Evolutionary conservation across 2,888 invertebrate species (phyloP), one percentile per base, ranked within the genome.

Genomic region (Notodonta dromedarius): DNA sequence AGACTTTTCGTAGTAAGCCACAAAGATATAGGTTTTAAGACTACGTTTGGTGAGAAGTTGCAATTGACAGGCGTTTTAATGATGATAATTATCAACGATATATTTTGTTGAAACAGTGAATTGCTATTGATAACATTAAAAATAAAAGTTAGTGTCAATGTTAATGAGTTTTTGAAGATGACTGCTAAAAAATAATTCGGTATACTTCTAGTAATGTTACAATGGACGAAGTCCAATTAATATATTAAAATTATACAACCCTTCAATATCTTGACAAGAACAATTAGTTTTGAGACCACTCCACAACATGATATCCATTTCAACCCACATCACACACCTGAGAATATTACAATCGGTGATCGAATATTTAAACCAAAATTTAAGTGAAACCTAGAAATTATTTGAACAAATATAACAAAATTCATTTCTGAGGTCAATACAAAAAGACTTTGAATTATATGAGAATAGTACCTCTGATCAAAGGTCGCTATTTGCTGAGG

Each of bases 401-500:
- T 71, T 58, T 67, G 40, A 66, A 66, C 65, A 76, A 74, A 76
- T 67, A 74, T 62, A 66, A 74, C 59, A 39, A 70, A 76, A 76
- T 66, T 76, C 63, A 71, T 73, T 78, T 68, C 60, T 56, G 59
- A 62, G 69, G 70, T 71, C 70, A 71, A 77, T 69, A 77, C 63
- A 65, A 66, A 61, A 69, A 68, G 65, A 67, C 70, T 78, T 67
- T 72, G 79, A 71, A 64, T 70, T 69, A 73, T 70, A 70, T 66
- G 66, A 51, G 58, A 66, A 68, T 66, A 64, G 64, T 64, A 70
- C 35, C 6, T 35, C 5, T 63, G 74, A 75, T 77, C 77, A 77
- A 76, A 78, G 77, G 74, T 67, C 69, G 61, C 54, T 75, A 69
- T 77, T 78, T 77, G 67, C 65, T 63, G 66, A 73, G 74, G 61